These are phyloP conservation scores for Strix uralensis DNA, from an alignment of 2,113 vertebrate genomes.

Conservation along the genomic window DNA sequence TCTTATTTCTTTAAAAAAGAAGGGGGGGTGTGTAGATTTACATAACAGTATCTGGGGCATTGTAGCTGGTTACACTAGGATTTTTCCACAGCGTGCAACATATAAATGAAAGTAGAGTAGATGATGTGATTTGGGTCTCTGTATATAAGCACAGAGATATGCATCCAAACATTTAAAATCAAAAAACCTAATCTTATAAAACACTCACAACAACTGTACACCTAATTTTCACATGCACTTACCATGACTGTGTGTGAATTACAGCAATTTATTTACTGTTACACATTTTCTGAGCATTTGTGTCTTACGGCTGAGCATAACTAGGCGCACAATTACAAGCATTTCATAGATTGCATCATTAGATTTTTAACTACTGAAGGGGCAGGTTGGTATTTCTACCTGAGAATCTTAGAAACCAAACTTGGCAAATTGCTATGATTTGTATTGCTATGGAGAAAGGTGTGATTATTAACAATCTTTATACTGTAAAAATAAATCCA, in stretches of 20 bases:
- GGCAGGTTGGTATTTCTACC: neutral
- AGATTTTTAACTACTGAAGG: neutral
- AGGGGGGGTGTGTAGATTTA: neutral
- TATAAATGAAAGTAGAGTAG: neutral
- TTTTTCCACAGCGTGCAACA: neutral
- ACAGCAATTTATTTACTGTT: neutral
- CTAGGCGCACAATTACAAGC: neutral
- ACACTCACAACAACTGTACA: neutral
- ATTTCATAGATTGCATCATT: neutral
- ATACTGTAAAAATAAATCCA: neutral
- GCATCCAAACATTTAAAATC: neutral
- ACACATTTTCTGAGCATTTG: neutral
- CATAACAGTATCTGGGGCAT: accelerated
- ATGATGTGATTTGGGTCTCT: neutral
- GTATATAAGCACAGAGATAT: neutral
- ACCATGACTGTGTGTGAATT: neutral
- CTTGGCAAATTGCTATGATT: neutral
- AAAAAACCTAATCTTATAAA: neutral
- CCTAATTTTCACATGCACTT: neutral
- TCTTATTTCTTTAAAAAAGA: neutral
- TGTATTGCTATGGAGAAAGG: neutral
- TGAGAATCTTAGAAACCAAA: neutral
- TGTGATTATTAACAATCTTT: neutral
- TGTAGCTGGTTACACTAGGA: neutral
- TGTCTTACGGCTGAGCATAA: neutral